Base-by-base conservation (phyloP, 1,140 invertebrate genomes). In the Antheraea pernyi region DNA sequence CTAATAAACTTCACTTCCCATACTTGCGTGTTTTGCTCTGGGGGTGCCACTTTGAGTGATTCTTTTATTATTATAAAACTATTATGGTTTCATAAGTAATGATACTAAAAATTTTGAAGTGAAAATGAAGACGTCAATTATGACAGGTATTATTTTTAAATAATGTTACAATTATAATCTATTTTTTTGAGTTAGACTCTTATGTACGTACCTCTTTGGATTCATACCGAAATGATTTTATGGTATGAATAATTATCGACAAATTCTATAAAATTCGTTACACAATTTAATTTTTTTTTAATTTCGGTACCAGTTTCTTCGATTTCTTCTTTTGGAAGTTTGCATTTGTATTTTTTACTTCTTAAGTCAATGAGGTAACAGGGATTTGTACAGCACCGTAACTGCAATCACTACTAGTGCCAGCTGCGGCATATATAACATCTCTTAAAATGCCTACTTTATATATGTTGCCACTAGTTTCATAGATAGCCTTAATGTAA, bases 321-420 rank as follows among this genome's bases (percentile, higher is more conserved):
- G 67, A 97, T 97, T 84, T 96, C 93, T 39, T 91, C 84, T 46
- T 95, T 93, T 0, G 96, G 96, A 39, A 97, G 85, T 37, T 95
- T 71, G 80, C 97, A 97, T 36, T 95, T 96, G 19, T 91, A 85
- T 39, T 91, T 83, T 66, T 84, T 88, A 66, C 95, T 95, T 10
- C 96, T 93, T 19, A 97, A 87, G 83, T 97, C 97, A 58, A 96
- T 93, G 7, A 95, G 94, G 72, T 95, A 97, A 2, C 95, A 92
- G 95, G 94, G 3, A 95, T 94, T 5, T 93, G 91, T 2, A 90
- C 93, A 11, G 76, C 88, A 0, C 93, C 95, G 85, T 95, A 94
- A 4, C 93, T 94, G 94, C 95, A 96, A 77, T 97, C 96, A 66
- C 94, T 93, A 73, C 95, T 95, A 11, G 94, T 94, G 11, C 96